Evolutionary conservation across 2,888 invertebrate species (phyloP).

Genomic region (Rotaria magnacalcarata): DNA sequence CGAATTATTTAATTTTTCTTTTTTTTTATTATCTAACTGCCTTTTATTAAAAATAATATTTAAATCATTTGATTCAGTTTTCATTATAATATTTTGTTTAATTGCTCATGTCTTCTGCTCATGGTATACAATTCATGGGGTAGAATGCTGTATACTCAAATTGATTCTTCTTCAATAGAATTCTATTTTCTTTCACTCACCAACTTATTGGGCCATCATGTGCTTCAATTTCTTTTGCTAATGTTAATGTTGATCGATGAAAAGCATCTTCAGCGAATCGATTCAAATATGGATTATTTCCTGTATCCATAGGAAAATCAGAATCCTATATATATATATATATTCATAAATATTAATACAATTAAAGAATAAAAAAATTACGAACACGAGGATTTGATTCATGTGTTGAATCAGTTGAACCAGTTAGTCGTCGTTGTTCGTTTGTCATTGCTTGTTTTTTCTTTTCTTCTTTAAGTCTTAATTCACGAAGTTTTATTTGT

Average conservation of each 20-base stretch:
- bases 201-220: constrained; percentile 57
- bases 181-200: constrained; percentile 49
- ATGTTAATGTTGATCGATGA: constrained; percentile 52
- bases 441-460: constrained; percentile 50
- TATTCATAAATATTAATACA: neutral
- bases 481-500: constrained; percentile 52
- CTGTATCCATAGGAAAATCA: constrained; percentile 56
- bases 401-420: constrained; percentile 49
- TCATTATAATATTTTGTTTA: no score
- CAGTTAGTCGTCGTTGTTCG: constrained; percentile 51
- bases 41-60: no score
- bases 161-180: neutral
- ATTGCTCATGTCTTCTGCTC: no score
- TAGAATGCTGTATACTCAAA: neutral
- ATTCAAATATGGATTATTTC: constrained; percentile 56
- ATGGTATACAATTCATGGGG: no score
- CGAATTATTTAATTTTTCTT: no score
- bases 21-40: no score
- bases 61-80: no score
- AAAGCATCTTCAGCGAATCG: constrained; percentile 42
- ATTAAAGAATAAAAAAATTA: neutral
- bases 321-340: constrained; percentile 52
- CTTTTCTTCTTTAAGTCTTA: constrained; percentile 49
- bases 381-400: constrained; percentile 27
- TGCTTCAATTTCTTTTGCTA: constrained; percentile 55